A percentile compares a stretch with the other conserved stretches of the same genome.
phyloP scores from a whole-genome alignment of 2,888 invertebrate species.

The Meganola albula region DNA sequence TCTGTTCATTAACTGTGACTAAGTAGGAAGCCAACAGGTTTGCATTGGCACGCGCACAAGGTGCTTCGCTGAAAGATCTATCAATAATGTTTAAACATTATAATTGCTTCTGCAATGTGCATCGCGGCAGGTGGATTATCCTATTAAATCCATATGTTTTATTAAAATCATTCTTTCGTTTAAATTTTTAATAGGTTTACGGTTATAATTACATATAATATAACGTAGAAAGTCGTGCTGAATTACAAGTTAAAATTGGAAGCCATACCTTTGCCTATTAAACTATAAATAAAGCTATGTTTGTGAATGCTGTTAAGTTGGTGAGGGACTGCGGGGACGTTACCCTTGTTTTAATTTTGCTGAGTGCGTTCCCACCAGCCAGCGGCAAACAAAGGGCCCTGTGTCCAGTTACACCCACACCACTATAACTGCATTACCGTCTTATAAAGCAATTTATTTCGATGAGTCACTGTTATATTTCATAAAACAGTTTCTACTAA shows the following conservation, averaged over 20 bases:
- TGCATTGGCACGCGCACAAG: slow-evolving; percentile 51
- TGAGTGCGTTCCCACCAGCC: slow-evolving; percentile 67
- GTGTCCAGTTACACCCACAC: slow-evolving; percentile 62
- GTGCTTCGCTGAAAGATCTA: slow-evolving; percentile 50
- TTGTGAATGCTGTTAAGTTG: too few species aligned
- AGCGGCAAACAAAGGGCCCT: slow-evolving; percentile 69
- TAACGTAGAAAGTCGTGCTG: too few species aligned
- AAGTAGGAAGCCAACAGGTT: slow-evolving; percentile 25
- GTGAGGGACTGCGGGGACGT: slow-evolving; percentile 39
- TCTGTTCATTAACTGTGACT: too few species aligned
- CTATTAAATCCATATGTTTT: slow-evolving; percentile 41
- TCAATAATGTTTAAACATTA: slow-evolving; percentile 47
- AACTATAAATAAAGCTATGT: too few species aligned
- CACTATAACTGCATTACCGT: slow-evolving; percentile 41
- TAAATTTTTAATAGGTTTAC: too few species aligned
- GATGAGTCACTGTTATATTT: slow-evolving; percentile 59
- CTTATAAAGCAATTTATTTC: slow-evolving; percentile 60
- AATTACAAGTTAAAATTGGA: too few species aligned
- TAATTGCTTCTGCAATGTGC: slow-evolving; percentile 52
- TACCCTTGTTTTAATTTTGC: slow-evolving; percentile 66
- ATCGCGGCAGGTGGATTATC: slow-evolving; percentile 53
- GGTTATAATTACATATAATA: too few species aligned
- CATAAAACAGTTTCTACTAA: slow-evolving; percentile 43
- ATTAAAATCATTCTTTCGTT: too few species aligned
- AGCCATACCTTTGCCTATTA: too few species aligned